phyloP scores from a whole-genome alignment of 1,140 invertebrate species.

The Pygmarrhopalites habei region DNA sequence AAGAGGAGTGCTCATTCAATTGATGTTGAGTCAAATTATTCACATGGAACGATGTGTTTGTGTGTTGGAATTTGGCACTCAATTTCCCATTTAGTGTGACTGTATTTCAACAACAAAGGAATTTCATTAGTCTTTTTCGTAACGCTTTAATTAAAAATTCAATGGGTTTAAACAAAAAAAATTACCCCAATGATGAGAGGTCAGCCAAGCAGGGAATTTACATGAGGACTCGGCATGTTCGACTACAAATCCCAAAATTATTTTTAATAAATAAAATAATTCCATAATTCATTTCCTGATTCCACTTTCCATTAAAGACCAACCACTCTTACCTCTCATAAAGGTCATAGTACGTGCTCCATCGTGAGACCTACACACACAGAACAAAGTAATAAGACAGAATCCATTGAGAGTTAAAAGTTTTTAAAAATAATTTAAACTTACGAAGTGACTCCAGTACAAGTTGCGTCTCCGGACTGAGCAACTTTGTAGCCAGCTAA shows the following conservation, averaged over 20 bases:
- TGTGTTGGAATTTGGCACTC: constrained; percentile 64
- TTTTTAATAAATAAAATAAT: too few species aligned
- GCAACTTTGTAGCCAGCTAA: constrained; percentile 57
- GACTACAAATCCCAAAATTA: constrained; percentile 43
- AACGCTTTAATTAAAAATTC: too few species aligned
- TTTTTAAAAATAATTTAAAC: too few species aligned
- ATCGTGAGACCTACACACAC: too few species aligned
- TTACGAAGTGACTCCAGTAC: constrained; percentile 61
- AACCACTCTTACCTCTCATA: constrained; percentile 57
- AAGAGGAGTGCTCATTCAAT: neutral
- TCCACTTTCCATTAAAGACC: too few species aligned
- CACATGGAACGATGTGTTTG: constrained; percentile 60
- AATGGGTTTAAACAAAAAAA: too few species aligned
- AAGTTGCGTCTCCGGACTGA: constrained; percentile 72
- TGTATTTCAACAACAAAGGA: too few species aligned
- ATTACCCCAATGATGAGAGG: constrained; percentile 70
- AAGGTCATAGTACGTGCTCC: constrained; percentile 58
- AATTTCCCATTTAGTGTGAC: constrained; percentile 63
- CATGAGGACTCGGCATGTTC: constrained; percentile 55
- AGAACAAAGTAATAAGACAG: too few species aligned
- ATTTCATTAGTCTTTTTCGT: too few species aligned
- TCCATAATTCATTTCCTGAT: too few species aligned
- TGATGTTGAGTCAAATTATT: constrained; percentile 18
- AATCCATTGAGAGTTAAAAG: too few species aligned
- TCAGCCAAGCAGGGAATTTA: constrained; percentile 67